Evolutionary conservation across 2,888 invertebrate genomes (phyloP).

Genomic region (Folsomia candida): DNA sequence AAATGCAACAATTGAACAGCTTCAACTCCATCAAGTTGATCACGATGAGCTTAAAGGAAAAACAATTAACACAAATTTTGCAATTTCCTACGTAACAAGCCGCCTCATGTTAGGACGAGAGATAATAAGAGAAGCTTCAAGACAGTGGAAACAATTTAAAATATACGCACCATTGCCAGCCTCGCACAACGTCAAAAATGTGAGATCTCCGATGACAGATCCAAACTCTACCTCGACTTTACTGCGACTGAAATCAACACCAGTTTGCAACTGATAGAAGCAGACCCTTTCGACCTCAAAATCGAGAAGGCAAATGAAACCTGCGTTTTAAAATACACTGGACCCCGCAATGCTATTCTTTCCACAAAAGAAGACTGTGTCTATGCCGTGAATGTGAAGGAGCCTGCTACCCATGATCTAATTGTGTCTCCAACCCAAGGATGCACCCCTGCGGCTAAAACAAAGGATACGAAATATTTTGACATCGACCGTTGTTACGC

Average conservation of each 20-base stretch:
- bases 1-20: not conserved
- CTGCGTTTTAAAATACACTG: slow-evolving; percentile 21
- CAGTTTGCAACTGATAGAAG: not conserved
- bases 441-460: not conserved
- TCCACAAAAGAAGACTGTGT: too few relatives aligned
- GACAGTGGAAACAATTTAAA: slow-evolving; percentile 22
- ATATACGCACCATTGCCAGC: slow-evolving; percentile 20
- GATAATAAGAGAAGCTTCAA: slow-evolving; percentile 9
- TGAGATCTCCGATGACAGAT: too few relatives aligned
- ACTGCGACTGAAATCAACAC: too few relatives aligned
- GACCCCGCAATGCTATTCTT: slow-evolving; percentile 22
- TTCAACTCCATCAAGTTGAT: slow-evolving; percentile 4
- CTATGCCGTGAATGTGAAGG: slow-evolving; percentile 6
- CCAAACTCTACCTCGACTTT: not conserved
- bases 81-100: slow-evolving; percentile 17
- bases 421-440: slow-evolving; percentile 8
- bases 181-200: slow-evolving; percentile 20
- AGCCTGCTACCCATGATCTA: not conserved
- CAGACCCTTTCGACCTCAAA: slow-evolving; percentile 27
- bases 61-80: slow-evolving; percentile 8
- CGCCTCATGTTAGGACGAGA: slow-evolving; percentile 18
- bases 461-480: slow-evolving; percentile 9
- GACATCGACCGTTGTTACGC: not conserved
- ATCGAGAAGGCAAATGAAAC: slow-evolving; percentile 9
- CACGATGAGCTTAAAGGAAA: too few relatives aligned